phyloP scores from a whole-genome alignment of 2,888 invertebrate species.

The Dascillus cervinus region DNA sequence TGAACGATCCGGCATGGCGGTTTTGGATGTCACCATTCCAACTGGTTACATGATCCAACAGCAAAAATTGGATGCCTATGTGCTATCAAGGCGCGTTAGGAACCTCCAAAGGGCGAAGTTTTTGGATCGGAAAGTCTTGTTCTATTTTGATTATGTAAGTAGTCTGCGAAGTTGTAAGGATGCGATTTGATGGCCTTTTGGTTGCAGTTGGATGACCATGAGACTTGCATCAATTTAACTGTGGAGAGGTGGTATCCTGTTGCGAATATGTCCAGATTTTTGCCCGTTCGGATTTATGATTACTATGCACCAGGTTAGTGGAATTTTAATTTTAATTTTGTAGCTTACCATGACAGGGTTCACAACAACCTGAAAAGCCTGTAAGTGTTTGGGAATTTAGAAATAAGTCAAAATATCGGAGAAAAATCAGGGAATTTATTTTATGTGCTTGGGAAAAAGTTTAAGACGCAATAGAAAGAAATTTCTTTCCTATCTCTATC shows the following conservation, averaged over 20 bases:
- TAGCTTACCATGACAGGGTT: too few species aligned
- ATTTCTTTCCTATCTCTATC: too few species aligned
- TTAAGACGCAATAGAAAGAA: too few species aligned
- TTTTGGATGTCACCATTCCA: conserved; percentile 79
- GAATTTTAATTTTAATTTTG: too few species aligned
- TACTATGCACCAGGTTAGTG: conserved; percentile 86
- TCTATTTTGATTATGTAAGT: conserved; percentile 91
- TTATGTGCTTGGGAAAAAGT: too few species aligned
- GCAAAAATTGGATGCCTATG: conserved; percentile 79
- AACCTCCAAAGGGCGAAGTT: conserved; percentile 81
- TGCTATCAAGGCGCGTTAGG: conserved; percentile 67
- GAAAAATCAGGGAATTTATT: too few species aligned
- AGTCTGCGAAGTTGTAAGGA: neutral
- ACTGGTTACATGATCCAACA: conserved; percentile 90
- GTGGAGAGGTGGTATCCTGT: conserved; percentile 94
- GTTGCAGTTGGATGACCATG: conserved; percentile 68
- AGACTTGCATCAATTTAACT: conserved; percentile 86
- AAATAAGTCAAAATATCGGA: too few species aligned
- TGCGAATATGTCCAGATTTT: conserved; percentile 90
- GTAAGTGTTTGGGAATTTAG: too few species aligned
- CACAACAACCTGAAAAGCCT: too few species aligned
- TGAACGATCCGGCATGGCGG: conserved; percentile 78
- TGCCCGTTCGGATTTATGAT: conserved; percentile 86
- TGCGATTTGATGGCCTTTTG: conserved; percentile 10
- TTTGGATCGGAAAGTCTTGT: conserved; percentile 72